phyloP scores from a whole-genome alignment of 2,113 vertebrate genomes.

The Cettia cetti region DNA sequence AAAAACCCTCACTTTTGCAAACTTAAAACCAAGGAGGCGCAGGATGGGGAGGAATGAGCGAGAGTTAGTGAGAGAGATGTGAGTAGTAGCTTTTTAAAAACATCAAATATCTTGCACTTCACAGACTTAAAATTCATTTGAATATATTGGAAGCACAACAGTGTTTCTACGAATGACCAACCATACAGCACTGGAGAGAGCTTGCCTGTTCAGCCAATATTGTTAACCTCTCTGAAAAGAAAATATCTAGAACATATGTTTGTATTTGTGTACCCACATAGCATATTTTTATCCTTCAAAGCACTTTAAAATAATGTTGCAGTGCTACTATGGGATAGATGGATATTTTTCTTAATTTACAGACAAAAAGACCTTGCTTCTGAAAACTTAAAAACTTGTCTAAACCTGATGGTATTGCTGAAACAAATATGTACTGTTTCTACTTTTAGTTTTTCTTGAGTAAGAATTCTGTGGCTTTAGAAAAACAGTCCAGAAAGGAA shows the following conservation, averaged over 20 bases:
- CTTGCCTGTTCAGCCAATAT: neutral
- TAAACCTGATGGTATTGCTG: neutral
- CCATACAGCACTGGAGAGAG: neutral
- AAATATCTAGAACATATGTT: neutral
- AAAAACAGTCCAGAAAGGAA: neutral
- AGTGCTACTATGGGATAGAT: neutral
- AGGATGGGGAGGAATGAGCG: neutral
- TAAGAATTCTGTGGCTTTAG: neutral
- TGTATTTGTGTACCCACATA: neutral
- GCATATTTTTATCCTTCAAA: neutral
- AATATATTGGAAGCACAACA: neutral
- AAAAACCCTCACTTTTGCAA: neutral
- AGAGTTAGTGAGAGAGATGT: neutral
- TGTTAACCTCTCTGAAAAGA: neutral
- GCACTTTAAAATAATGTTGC: neutral
- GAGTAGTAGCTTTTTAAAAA: neutral
- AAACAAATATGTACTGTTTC: neutral
- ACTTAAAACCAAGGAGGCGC: neutral
- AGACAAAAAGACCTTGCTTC: neutral
- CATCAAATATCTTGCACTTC: neutral
- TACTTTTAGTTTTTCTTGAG: neutral
- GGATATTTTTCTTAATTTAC: neutral
- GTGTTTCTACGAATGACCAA: neutral
- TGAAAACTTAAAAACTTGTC: neutral
- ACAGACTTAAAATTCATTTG: neutral